Conservation (phyloP, 2,113 vertebrate genomes). For the Oryzias javanicus region DNA sequence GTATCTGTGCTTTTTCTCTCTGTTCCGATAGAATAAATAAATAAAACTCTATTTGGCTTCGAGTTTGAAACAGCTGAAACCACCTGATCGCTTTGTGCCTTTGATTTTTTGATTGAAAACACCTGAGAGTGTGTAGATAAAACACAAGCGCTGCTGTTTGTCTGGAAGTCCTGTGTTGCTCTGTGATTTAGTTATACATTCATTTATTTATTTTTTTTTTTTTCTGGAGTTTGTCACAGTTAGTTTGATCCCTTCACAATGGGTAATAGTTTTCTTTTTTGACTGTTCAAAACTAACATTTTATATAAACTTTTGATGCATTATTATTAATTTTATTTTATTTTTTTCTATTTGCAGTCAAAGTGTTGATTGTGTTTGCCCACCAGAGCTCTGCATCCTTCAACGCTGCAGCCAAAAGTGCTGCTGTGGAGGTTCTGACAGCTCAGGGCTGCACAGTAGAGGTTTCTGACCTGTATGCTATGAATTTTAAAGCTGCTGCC, state of each 20-base stretch:
- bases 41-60: too few relatives aligned
- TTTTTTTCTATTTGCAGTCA: constrained; percentile 31
- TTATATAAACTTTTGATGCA: background rate
- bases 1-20: too few relatives aligned
- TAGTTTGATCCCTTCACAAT: too few relatives aligned
- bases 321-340: too few relatives aligned
- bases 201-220: too few relatives aligned
- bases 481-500: constrained; percentile 77
- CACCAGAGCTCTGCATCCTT: constrained; percentile 79
- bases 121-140: constrained; percentile 21
- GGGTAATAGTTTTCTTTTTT: too few relatives aligned
- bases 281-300: background rate
- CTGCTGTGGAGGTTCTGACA: constrained; percentile 64
- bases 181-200: too few relatives aligned
- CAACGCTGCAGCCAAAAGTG: constrained; percentile 79
- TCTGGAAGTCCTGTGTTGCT: too few relatives aligned
- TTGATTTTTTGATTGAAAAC: constrained; percentile 49
- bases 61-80: too few relatives aligned
- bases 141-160: too few relatives aligned
- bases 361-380: constrained; percentile 77
- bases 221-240: too few relatives aligned
- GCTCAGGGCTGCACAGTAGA: constrained; percentile 70
- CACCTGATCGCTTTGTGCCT: background rate
- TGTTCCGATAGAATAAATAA: too few relatives aligned
- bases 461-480: constrained; percentile 81